Conservation (phyloP, 2,888 invertebrate genomes). For the Dugesia japonica region DNA sequence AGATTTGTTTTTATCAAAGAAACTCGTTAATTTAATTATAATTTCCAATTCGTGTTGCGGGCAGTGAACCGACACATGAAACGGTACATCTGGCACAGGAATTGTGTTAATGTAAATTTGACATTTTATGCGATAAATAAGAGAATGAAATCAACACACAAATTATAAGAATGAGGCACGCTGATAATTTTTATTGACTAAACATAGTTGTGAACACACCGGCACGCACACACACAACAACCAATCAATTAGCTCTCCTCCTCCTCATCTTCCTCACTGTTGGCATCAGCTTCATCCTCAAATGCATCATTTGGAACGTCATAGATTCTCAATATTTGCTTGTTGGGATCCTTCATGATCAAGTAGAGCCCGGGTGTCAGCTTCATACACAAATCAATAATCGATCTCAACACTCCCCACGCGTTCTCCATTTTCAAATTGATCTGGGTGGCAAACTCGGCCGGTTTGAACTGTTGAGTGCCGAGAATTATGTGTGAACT, state of each 20-base stretch:
- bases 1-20: too few relatives aligned
- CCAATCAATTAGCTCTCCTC: slow-evolving; percentile 38
- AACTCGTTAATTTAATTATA: too few relatives aligned
- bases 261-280: slow-evolving; percentile 57
- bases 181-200: too few relatives aligned
- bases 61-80: too few relatives aligned
- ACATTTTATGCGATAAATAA: too few relatives aligned
- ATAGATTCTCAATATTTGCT: slow-evolving; percentile 55
- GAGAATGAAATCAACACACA: too few relatives aligned
- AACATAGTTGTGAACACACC: too few relatives aligned
- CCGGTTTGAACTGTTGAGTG: slow-evolving; percentile 85
- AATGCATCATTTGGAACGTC: slow-evolving; percentile 96
- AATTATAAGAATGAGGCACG: too few relatives aligned
- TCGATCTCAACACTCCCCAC: slow-evolving; percentile 90
- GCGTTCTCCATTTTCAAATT: slow-evolving; percentile 98
- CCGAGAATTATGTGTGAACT: slow-evolving; percentile 87
- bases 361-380: slow-evolving; percentile 82
- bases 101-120: too few relatives aligned
- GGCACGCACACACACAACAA: too few relatives aligned
- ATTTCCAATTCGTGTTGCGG: too few relatives aligned
- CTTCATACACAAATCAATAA: slow-evolving; percentile 88
- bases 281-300: slow-evolving; percentile 84
- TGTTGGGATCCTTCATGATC: slow-evolving; percentile 96
- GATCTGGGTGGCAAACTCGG: slow-evolving; percentile 93
- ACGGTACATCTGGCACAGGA: too few relatives aligned